A percentile compares a stretch with the other conserved stretches of the same genome.
phyloP scores from a whole-genome alignment of 2,113 vertebrate species.

The Psophia crepitans region DNA sequence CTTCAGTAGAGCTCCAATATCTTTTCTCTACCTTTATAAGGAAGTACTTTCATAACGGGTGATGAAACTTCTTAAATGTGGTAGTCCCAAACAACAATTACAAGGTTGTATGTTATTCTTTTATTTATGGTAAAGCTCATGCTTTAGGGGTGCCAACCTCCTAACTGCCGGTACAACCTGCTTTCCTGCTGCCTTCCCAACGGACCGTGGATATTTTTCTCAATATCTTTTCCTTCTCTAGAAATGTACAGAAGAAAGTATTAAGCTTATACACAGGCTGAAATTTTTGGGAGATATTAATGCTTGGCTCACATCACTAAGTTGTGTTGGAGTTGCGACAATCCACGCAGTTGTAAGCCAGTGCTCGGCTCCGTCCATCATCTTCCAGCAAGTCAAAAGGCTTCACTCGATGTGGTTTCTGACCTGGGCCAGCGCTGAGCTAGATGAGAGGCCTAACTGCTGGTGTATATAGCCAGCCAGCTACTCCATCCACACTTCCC shows the following conservation, averaged over 20 bases:
- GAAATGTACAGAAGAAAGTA: not conserved
- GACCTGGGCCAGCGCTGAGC: not conserved
- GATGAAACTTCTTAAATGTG: not conserved
- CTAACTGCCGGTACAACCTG: accelerated
- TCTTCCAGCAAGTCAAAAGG: not conserved
- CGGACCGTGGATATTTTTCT: not conserved
- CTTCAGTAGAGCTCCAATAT: not conserved
- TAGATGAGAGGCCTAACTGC: not conserved
- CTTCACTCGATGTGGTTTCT: not conserved
- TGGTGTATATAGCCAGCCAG: not conserved
- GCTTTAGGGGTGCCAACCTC: not conserved
- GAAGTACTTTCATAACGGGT: not conserved
- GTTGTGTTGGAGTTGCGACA: not conserved
- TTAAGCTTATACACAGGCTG: not conserved
- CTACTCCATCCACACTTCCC: not conserved
- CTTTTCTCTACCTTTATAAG: not conserved
- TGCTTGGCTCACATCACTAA: not conserved
- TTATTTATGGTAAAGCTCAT: not conserved
- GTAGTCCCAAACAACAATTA: not conserved
- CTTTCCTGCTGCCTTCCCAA: not conserved
- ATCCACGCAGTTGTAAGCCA: not conserved
- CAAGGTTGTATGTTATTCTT: not conserved
- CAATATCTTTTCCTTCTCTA: not conserved
- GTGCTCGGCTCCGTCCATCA: not conserved
- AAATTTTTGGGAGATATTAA: not conserved